These are phyloP conservation scores for Centropyge bicolor DNA, from an alignment of 2,797 vertebrate species.

Conservation along the genomic window DNA sequence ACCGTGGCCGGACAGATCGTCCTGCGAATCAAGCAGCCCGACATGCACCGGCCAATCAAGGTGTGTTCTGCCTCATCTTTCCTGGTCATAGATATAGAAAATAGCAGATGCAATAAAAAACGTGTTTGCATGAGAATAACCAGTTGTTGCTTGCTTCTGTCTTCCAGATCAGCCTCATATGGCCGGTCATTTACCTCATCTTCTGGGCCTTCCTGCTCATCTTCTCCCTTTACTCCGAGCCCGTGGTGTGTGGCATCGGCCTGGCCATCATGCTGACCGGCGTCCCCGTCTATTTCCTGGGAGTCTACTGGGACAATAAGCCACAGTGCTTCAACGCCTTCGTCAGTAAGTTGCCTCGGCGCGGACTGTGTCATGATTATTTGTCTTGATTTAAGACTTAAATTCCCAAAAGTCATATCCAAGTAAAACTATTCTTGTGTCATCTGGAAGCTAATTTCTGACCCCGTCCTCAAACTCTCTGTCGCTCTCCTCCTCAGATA, in stretches of 20 bases:
- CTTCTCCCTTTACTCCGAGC: conserved; percentile 95
- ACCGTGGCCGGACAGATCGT: conserved; percentile 95
- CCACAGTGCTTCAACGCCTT: conserved; percentile 89
- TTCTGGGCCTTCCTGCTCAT: conserved; percentile 96
- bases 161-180: conserved; percentile 89
- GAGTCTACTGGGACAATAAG: conserved; percentile 93
- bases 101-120: too few species aligned
- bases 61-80: conserved; percentile 70
- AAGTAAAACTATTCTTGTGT: not conserved
- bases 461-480: not conserved
- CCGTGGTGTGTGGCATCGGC: conserved; percentile 93
- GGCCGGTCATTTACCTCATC: conserved; percentile 92
- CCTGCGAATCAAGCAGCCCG: conserved; percentile 89
- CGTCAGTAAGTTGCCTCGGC: conserved; percentile 84
- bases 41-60: conserved; percentile 92
- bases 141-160: not conserved
- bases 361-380: not conserved
- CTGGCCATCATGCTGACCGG: conserved; percentile 95
- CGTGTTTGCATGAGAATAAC: not conserved
- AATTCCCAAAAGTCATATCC: not conserved
- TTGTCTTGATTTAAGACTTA: not conserved
- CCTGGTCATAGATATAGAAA: too few species aligned
- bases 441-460: not conserved
- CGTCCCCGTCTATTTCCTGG: conserved; percentile 94
- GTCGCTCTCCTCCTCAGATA: conserved; percentile 77